Evolutionary conservation across 1,140 invertebrate genomes (phyloP).

Genomic region (Plectrocnemia conspersa): DNA sequence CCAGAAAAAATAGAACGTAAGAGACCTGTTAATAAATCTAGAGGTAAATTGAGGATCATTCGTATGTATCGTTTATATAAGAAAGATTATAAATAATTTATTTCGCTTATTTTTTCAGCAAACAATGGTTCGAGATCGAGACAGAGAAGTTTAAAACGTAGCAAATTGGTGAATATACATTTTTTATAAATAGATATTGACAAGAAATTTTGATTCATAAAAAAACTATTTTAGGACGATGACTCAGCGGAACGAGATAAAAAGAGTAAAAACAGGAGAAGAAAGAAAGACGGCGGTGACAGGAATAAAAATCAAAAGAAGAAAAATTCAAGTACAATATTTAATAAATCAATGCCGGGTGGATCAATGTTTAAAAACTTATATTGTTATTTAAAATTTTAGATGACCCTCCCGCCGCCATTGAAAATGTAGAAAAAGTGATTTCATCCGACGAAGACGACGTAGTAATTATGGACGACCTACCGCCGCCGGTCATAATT

Average conservation of each 20-base stretch:
- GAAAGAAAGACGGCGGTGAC: constrained; percentile 26
- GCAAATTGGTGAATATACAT: not conserved
- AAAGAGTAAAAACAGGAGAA: constrained; percentile 9
- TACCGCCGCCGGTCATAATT: constrained; percentile 4
- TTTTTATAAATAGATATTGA: not conserved
- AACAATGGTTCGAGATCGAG: no score
- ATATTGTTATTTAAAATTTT: no score
- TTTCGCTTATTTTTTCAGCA: no score
- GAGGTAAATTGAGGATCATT: not conserved
- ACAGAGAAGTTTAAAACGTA: not conserved
- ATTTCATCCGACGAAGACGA: constrained; percentile 11
- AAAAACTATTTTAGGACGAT: constrained; percentile 19
- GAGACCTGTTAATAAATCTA: not conserved
- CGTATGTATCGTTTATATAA: not conserved
- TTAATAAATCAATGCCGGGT: no score
- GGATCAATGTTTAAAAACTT: no score
- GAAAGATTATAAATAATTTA: not conserved
- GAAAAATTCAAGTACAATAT: no score
- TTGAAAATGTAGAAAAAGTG: not conserved
- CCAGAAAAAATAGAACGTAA: not conserved
- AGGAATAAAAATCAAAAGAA: constrained; percentile 14
- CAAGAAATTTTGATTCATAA: not conserved
- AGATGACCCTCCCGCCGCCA: no score
- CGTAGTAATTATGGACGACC: constrained; percentile 11
- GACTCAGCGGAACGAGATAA: constrained; percentile 5